phyloP scores from a whole-genome alignment of 2,888 invertebrate species.

The Unio delphinus region DNA sequence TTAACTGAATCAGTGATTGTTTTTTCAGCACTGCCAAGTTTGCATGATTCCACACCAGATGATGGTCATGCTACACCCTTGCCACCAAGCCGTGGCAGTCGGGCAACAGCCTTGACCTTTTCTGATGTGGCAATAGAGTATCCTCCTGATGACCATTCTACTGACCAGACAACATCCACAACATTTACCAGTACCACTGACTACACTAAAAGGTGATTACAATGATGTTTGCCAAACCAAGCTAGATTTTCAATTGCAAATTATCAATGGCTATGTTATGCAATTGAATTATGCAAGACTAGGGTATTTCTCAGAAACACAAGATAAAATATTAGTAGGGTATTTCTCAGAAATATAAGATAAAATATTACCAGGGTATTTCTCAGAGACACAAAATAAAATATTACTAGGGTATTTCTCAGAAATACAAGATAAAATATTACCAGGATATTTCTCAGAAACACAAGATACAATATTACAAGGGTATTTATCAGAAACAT shows the following conservation, averaged over 20 bases:
- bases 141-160: conserved; percentile 33
- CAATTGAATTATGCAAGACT: no score
- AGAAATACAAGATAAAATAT: no score
- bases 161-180: conserved; percentile 26
- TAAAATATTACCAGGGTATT: no score
- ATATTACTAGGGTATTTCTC: no score
- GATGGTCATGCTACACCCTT: conserved; percentile 24
- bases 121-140: conserved; percentile 51
- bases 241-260: not conserved
- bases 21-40: conserved; percentile 27
- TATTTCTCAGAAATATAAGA: no score
- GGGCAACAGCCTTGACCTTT: conserved; percentile 55
- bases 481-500: no score
- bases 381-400: no score
- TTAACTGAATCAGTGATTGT: not conserved
- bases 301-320: no score
- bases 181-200: conserved; percentile 41
- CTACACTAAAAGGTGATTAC: conserved; percentile 46
- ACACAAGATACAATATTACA: no score
- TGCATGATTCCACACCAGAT: conserved; percentile 26
- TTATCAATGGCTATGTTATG: no score
- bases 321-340: no score
- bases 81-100: conserved; percentile 44
- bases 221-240: not conserved
- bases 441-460: no score